Conservation (phyloP, 2,888 invertebrate genomes). For the Hyppa rectilinea region DNA sequence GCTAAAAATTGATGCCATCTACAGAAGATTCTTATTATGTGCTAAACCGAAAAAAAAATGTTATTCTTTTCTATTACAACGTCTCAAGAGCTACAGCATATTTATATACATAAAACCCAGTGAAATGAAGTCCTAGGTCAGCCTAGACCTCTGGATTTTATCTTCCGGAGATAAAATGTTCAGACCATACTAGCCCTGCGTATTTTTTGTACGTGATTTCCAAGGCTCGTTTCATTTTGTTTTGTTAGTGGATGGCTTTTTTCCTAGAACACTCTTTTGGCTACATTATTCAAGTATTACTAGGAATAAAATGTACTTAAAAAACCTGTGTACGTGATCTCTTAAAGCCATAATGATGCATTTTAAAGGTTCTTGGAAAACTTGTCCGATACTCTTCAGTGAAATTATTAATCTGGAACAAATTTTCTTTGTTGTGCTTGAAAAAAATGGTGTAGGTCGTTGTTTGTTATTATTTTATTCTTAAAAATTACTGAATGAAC, state of each 20-base stretch:
- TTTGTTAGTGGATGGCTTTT: neutral
- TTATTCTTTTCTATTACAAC: slow-evolving; percentile 3
- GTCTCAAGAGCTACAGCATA: neutral
- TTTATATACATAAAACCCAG: slow-evolving; percentile 3
- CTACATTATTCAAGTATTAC: slow-evolving; percentile 6
- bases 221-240: slow-evolving; percentile 23
- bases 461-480: neutral
- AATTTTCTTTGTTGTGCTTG: neutral
- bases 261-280: neutral
- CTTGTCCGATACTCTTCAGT: neutral
- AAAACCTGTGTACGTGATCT: neutral
- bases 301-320: neutral
- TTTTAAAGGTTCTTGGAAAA: slow-evolving; percentile 52
- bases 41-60: neutral
- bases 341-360: slow-evolving; percentile 41
- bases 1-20: neutral
- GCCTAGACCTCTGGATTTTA: slow-evolving; percentile 23
- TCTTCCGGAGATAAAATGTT: slow-evolving; percentile 26
- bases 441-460: neutral
- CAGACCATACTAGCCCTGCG: neutral
- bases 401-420: slow-evolving; percentile 11
- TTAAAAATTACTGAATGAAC: neutral
- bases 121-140: neutral
- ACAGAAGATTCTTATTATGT: neutral
- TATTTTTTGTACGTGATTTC: slow-evolving; percentile 13